Base-by-base conservation (phyloP, 2,113 vertebrate genomes). In the Misgurnus mizolepis region DNA sequence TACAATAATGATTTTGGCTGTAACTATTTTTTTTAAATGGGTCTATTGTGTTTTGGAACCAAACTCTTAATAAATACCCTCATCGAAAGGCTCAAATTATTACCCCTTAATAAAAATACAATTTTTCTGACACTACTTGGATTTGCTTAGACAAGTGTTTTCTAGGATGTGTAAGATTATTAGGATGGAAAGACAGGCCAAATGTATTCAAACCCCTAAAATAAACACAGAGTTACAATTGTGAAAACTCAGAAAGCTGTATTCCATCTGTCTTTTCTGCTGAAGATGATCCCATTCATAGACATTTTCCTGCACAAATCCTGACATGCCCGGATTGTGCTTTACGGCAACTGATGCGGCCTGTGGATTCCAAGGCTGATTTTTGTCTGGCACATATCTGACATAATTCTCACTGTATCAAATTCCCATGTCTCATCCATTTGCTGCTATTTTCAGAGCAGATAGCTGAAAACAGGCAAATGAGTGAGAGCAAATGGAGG, bases 341-440 rank as follows among this genome's bases (percentile, higher is more conserved):
- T 45, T 53, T 81, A 78, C 40, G 70, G 77, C 74, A 76, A 72
- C 67, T 76, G 84, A 58, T 64, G 68, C 67, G 62, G 49, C 65
- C 67, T 43, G 69, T 73, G 80, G 47, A 78, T 53, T 79, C 40
- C 18, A 39, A 77, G 66, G 49, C 58, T 55, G 43, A 27, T 78
- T 80, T 81, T 82, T 66, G 53, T 81, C 72, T 79, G 76, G 67
- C 76, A 85, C 68, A 75, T 64, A 60, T 70, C 66, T 69, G 58
- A 74, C 76, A 56, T 66, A 81, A 74, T 65, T 66, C 65, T 58
- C 78, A 72, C 41, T 75, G 72, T 71, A 84, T 65, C 78, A 6
- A 81, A 49, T 81, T 74, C 50, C 77, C 58, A 73, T 53, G 67
- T 64, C 65, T 74, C n/a, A 76, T 81, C 76, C 14, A 81, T 84